Percentiles rank a stretch among this genome's conserved stretches.
Evolutionary conservation across 2,797 vertebrate genomes (phyloP).

Genomic region (Takifugu rubripes): DNA sequence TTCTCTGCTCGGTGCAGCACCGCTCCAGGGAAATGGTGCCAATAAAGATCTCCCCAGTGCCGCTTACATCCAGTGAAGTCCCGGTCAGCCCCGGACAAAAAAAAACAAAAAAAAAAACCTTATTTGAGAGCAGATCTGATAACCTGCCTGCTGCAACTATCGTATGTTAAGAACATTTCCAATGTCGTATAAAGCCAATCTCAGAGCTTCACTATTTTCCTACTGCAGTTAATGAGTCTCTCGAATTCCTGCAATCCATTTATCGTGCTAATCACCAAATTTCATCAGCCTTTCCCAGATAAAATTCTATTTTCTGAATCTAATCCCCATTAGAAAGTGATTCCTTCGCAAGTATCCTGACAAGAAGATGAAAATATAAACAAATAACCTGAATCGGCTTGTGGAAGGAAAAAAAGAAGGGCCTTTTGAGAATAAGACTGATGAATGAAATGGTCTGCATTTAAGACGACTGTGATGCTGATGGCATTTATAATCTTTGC

Average conservation of each 20-base stretch:
- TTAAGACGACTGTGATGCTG: conserved; percentile 1
- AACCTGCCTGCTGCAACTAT: conserved; percentile 28
- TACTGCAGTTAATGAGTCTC: conserved; percentile 46
- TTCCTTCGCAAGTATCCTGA: conserved; percentile 14
- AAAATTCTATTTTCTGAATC: conserved; percentile 38
- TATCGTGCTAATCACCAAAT: conserved; percentile 52
- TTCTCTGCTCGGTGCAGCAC: background rate
- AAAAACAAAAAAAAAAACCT: background rate
- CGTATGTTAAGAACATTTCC: conserved; percentile 23
- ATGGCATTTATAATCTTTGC: conserved; percentile 11
- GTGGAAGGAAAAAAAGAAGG: conserved; percentile 29
- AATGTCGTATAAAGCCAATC: conserved; percentile 30
- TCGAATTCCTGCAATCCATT: conserved; percentile 36
- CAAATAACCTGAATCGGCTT: conserved; percentile 24
- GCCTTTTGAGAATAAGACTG: background rate
- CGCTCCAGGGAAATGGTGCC: conserved; percentile 50
- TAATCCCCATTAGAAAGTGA: conserved; percentile 31
- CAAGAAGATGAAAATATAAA: conserved; percentile 17
- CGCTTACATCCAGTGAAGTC: conserved; percentile 49
- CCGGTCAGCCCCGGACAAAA: conserved; percentile 36
- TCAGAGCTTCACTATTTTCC: conserved; percentile 35
- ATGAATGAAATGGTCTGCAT: conserved; percentile 13
- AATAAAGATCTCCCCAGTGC: conserved; percentile 55
- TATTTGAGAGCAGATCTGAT: conserved; percentile 22
- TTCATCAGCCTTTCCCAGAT: conserved; percentile 35